Evolutionary conservation across 2,888 invertebrate genomes (phyloP).

Genomic region (Leptura quadrifasciata): DNA sequence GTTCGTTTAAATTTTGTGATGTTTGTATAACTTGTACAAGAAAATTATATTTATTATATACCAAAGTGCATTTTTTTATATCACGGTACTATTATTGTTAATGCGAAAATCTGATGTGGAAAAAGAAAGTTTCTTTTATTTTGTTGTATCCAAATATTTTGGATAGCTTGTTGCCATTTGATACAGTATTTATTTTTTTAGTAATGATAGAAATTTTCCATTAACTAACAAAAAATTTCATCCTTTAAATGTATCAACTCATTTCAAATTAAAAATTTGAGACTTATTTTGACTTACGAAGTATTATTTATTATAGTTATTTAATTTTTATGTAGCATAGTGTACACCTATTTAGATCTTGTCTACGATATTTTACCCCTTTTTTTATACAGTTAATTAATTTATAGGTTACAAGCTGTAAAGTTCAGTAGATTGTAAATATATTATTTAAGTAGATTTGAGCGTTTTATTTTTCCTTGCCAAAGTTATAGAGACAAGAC

Average conservation of each 20-base stretch:
- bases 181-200: constrained; percentile 21
- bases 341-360: constrained; percentile 46
- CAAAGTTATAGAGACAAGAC: neutral
- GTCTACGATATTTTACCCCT: constrained; percentile 46
- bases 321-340: constrained; percentile 43
- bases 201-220: constrained; percentile 21
- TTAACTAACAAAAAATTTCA: neutral
- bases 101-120: neutral
- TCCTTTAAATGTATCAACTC: constrained; percentile 12
- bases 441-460: constrained; percentile 59
- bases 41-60: constrained; percentile 30
- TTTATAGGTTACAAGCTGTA: constrained; percentile 50
- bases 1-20: constrained; percentile 35
- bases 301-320: constrained; percentile 53
- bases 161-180: constrained; percentile 33
- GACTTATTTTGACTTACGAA: constrained; percentile 44
- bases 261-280: constrained; percentile 37
- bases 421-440: constrained; percentile 58
- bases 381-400: constrained; percentile 50
- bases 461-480: neutral
- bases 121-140: constrained; percentile 20
- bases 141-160: constrained; percentile 1
- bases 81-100: constrained; percentile 13
- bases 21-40: constrained; percentile 26
- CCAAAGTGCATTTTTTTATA: constrained; percentile 43